Evolutionary conservation across 2,888 invertebrate genomes (phyloP), one percentile per base, ranked within the genome.

Genomic region (Steromphala cineraria): DNA sequence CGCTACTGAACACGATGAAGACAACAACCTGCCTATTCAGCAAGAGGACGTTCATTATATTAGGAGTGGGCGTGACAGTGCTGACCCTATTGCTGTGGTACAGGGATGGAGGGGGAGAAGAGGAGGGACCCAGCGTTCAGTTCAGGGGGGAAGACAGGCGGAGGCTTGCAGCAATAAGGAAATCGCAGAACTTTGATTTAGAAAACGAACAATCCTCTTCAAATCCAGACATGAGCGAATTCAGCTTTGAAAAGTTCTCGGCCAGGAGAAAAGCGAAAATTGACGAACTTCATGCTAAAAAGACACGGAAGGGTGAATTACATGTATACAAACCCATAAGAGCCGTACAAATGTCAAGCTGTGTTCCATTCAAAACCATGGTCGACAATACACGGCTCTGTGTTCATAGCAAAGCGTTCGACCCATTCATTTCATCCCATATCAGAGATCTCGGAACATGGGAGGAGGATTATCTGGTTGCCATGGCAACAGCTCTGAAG

Each of bases 391-490:
- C 80, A 5, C 84, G 87, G 2, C 88, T 89, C n/a, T 88, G 86
- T 80, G 82, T 87, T 15, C 82, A 87, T 53, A 78, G 83, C 28
- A 80, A 83, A 13, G 75, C 82, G 52, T 67, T 80, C n/a, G 89
- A 89, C 79, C 79, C 53, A 3, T 85, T 88, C 86, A 88, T 89
- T 10, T 88, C 88, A 0, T 84, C 88, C 0, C 80, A 82, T 28
- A 78, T 89, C 0, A 81, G 80, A 67, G 85, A 85, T 67, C 83
- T 78, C 53, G 83, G 84, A 0, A 87, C 88, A 5, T 89, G 89
- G 89, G 89, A 89, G 67, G 84, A 83, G 53, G 84, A 87, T 19
- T 81, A 85, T 24, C 67, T 89, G 1, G 85, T 85, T 19, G 82
- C 82, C 36, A 87, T 87, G 36, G 84, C 79, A 36, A 53, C 75